Base-by-base conservation (phyloP, 2,797 vertebrate genomes). In the Threskiornis aethiopicus region DNA sequence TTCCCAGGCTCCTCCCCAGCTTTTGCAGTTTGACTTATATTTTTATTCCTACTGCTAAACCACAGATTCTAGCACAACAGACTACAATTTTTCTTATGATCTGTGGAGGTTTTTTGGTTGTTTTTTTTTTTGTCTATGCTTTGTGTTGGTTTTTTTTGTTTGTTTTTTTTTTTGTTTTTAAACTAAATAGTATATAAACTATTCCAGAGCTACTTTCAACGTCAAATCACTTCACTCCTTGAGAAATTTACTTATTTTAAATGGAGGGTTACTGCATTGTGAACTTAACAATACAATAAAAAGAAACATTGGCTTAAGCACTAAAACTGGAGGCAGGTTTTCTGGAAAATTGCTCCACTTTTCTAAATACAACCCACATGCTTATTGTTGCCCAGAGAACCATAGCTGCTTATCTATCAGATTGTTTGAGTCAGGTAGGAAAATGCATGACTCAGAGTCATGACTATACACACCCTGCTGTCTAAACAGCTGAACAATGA, bases 371-470 rank as follows among this genome's bases (percentile, higher is more conserved):
- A 89, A 39, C 12, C 41, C 46, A 72, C 14, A 62, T 24, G 6
- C 19, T 46, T 70, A 52, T 69, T 91, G 55, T 49, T 96, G 46
- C 51, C 62, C 79, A 84, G 64, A 52, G 84, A 90, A 87, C 73
- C 41, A 84, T 69, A 94, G 58, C 6, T 92, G 55, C 35, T 84
- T 92, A 73, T 89, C 69, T 96, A 12, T 87, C 12, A 69, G 29
- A 44, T 47, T 95, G 33, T 55, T 73, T 84, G 73, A 83, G 65
- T 82, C 46, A 94, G 41, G 35, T 77, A 78, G 76, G 64, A 84
- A 97, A 97, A 91, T n/a, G 22, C 14, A 31, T 88, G 69, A 95
- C 62, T 96, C 75, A 87, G 73, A 93, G 84, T 46, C 52, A 82
- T 72, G 70, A 55, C 52, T 47, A 17, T 37, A 35, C 49, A 70